These are phyloP conservation scores for Bilobella aurantiaca DNA, from an alignment of 1,140 invertebrate species.

Conservation along the genomic window DNA sequence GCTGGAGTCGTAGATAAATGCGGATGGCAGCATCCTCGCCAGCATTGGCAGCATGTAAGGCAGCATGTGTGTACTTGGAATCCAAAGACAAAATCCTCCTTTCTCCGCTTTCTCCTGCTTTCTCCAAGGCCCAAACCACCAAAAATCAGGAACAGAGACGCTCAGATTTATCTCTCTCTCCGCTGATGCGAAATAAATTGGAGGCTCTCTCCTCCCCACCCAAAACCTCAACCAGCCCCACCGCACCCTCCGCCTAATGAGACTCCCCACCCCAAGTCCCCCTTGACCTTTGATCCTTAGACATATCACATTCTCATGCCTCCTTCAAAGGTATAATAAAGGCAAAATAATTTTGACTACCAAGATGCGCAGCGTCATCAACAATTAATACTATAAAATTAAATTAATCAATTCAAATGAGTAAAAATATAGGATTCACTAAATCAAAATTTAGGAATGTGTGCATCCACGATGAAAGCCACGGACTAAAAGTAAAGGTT, in stretches of 20 bases:
- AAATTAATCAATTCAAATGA: too few relatives aligned
- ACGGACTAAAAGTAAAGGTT: too few relatives aligned
- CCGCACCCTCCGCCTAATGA: neutral
- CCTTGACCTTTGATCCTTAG: too few relatives aligned
- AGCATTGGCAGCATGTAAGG: neutral
- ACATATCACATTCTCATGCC: too few relatives aligned
- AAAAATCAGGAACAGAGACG: conserved; percentile 12
- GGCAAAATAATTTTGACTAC: too few relatives aligned
- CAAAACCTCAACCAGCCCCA: neutral
- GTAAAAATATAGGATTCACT: too few relatives aligned
- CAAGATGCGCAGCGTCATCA: too few relatives aligned
- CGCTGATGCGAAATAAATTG: conserved; percentile 21
- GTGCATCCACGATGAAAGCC: too few relatives aligned
- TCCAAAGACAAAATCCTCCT: neutral
- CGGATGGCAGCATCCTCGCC: neutral
- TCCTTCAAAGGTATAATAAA: too few relatives aligned
- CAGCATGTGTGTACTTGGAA: neutral
- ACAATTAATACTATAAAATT: too few relatives aligned
- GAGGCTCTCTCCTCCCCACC: too few relatives aligned
- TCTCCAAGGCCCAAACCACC: neutral
- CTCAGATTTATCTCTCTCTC: conserved; percentile 14
- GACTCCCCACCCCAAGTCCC: neutral
- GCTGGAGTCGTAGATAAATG: neutral
- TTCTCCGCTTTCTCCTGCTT: neutral
- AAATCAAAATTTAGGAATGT: too few relatives aligned